Evolutionary conservation across 2,888 invertebrate species (phyloP), one percentile per base, ranked within the genome.

Genomic region (Drosophila nigricruria): DNA sequence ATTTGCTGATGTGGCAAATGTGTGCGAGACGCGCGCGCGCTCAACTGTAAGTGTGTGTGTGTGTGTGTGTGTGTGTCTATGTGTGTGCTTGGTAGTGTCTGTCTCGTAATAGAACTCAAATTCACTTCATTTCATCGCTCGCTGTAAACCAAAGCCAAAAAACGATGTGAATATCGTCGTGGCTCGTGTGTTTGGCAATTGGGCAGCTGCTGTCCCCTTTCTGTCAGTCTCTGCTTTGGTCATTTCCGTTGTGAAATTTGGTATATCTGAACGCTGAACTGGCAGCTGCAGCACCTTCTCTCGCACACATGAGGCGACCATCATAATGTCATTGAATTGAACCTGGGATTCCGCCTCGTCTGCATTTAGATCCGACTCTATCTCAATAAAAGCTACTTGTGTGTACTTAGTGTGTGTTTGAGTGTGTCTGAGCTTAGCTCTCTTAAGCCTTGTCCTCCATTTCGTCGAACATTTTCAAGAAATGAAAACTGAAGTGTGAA

Each of bases 1-100:
- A 89, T 85, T 89, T 85, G 85, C 85, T 85, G 88, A 89, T 89
- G 81, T 87, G 88, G 89, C 89, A 85, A 87, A 83, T 89, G 84
- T 89, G 77, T 80, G 66, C 59, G 63, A 67, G 62, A 59, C 60
- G 56, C 54, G 20, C 32, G n/a, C 32, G 52, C 56, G 56, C 18
- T n/a, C 34, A 34, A 23, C 47, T n/a, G 27, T 59, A 6, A 20
- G 42, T 42, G 34, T 61, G 38, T 54, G 27, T 43, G 38, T 49
- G 20, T 49, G 10, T 62, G 23, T 47, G 42, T 47, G 10, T 47
- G 18, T 57, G n/a, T 45, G 27, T 58, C 36, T 53, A 32, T 45
- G 36, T 49, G 16, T 60, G 20, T 50, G 57, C 62, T n/a, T 49
- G 14, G 3, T 12, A 23, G 16, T 42, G n/a, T 54, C 53, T 18